Base-by-base conservation (phyloP, 2,888 invertebrate species). In the Brenthis daphne region DNA sequence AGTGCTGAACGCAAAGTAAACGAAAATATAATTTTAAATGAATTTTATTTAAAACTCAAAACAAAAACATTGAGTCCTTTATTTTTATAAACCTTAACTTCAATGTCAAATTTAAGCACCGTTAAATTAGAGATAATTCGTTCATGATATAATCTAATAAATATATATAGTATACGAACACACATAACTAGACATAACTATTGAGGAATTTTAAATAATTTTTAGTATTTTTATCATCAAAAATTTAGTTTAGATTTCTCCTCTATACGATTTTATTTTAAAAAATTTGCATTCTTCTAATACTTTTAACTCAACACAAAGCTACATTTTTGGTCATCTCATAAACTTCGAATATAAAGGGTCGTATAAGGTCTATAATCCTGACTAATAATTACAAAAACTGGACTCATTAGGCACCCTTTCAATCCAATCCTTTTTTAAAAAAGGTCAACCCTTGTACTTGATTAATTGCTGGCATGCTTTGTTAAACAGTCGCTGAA, bases 391-490 rank as follows among this genome's bases (percentile, higher is more conserved):
- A 78, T 74, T 72, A 74, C 79, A 76, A 80, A 82, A 73, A 76
- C 77, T 77, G 72, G 72, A 83, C 85, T 88, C 89, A 90, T 88
- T 86, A 88, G 75, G 80, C 85, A 81, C 85, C 87, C 86, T 86
- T 87, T 86, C 87, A 85, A 86, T 85, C 87, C 80, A 73, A 80
- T 85, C 85, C 82, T 77, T 80, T 82, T 83, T 80, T 82, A 85
- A 88, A 88, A 90, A 88, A 88, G 86, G 86, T 85, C 85, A 85
- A 85, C 89, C 89, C 88, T 84, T 84, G 77, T 82, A 82, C 76
- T 86, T 87, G 87, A 90, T 89, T 90, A 89, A 90, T 90, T 85
- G 85, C 83, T 78, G 83, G 78, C 83, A 82, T 83, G 80, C 81
- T 84, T 75, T 76, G 76, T 76, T 75, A 69, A 74, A 65, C 73